Percentiles rank a stretch among this genome's conserved stretches.
phyloP scores from a whole-genome alignment of 2,113 vertebrate species.

The Phodopus roborovskii region DNA sequence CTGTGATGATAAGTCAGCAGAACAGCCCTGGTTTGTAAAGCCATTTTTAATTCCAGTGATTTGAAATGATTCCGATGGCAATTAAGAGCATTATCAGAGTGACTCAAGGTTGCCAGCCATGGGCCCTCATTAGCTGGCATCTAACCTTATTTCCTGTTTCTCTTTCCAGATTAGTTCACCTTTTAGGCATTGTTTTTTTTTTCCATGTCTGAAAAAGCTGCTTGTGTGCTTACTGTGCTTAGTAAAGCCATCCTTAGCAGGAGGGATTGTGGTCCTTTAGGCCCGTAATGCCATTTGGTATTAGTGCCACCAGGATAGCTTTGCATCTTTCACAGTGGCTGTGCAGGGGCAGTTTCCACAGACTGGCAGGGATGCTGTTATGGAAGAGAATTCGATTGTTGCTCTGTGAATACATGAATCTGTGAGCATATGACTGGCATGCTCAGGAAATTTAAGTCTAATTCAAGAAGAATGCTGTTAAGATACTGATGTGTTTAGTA shows the following conservation, averaged over 20 bases:
- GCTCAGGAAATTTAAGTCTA: not conserved
- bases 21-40: not conserved
- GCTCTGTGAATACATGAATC: not conserved
- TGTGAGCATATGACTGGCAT: not conserved
- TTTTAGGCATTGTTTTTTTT: not conserved
- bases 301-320: not conserved
- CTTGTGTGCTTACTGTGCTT: not conserved
- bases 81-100: slow-evolving; percentile 18
- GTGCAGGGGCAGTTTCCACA: not conserved
- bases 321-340: not conserved
- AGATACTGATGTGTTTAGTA: not conserved
- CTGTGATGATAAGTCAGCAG: not conserved
- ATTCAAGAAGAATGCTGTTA: not conserved
- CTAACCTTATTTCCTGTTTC: slow-evolving; percentile 23
- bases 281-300: not conserved
- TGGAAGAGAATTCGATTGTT: not conserved
- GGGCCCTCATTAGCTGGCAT: slow-evolving; percentile 4
- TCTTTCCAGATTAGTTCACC: not conserved
- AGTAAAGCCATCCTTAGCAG: not conserved
- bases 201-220: not conserved
- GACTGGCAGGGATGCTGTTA: not conserved
- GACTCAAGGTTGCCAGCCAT: not conserved
- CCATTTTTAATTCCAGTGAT: slow-evolving; percentile 21
- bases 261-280: not conserved
- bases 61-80: slow-evolving; percentile 30